A percentile compares a stretch with the other conserved stretches of the same genome.
These are phyloP conservation scores for Mugil cephalus DNA, from an alignment of 2,113 vertebrate genomes.

Conservation along the genomic window DNA sequence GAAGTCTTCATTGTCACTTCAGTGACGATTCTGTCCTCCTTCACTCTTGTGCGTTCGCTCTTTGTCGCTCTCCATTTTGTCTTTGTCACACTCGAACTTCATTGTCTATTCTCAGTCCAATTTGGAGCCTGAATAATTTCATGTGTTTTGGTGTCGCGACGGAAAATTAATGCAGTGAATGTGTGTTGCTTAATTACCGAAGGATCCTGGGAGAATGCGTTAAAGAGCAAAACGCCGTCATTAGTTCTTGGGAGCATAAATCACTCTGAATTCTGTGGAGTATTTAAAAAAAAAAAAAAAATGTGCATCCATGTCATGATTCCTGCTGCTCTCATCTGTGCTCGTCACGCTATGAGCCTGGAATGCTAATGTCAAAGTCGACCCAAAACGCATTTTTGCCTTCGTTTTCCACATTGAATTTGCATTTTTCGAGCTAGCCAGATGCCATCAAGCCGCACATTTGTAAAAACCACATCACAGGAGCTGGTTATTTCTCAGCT, in stretches of 20 bases:
- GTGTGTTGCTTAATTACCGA: slow-evolving; percentile 56
- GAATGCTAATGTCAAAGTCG: slow-evolving; percentile 6
- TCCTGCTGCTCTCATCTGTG: slow-evolving; percentile 24
- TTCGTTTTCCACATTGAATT: slow-evolving; percentile 6
- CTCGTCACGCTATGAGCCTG: slow-evolving; percentile 1
- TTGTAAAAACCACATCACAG: not conserved
- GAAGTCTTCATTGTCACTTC: slow-evolving; percentile 6
- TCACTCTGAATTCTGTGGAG: not conserved
- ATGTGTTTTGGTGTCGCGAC: slow-evolving; percentile 61
- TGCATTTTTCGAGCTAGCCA: not conserved
- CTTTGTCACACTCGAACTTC: slow-evolving; percentile 49
- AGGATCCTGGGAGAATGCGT: slow-evolving; percentile 50
- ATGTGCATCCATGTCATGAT: not conserved
- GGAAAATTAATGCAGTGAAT: slow-evolving; percentile 61
- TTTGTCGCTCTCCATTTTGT: slow-evolving; percentile 33
- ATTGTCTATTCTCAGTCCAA: slow-evolving; percentile 61
- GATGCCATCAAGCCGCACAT: not conserved
- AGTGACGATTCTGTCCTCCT: slow-evolving; percentile 31
- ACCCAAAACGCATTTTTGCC: not conserved
- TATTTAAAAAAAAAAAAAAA: not conserved
- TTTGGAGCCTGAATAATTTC: slow-evolving; percentile 47
- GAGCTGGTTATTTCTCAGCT: too few relatives aligned
- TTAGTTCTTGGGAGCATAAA: slow-evolving; percentile 14
- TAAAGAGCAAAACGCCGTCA: slow-evolving; percentile 36
- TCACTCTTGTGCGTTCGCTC: slow-evolving; percentile 28